Percentiles rank a stretch among this genome's conserved stretches.
phyloP scores from a whole-genome alignment of 2,797 vertebrate genomes.

The Megaceryle alcyon region DNA sequence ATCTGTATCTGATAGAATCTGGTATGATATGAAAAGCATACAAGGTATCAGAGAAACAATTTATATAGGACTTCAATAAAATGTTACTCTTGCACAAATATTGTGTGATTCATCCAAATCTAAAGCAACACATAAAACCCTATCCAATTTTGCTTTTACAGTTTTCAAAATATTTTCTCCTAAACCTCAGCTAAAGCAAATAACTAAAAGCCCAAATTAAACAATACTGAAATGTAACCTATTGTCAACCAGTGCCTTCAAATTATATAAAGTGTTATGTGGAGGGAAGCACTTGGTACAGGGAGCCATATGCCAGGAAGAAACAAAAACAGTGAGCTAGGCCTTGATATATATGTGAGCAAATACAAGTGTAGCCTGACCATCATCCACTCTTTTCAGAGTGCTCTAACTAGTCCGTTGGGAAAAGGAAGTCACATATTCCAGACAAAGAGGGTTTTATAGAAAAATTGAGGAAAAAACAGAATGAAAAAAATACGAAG shows the following conservation, averaged over 20 bases:
- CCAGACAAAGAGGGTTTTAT: background rate
- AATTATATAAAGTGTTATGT: background rate
- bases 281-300: background rate
- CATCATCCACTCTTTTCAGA: background rate
- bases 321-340: background rate
- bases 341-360: background rate
- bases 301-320: background rate
- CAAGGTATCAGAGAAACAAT: background rate
- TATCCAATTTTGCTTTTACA: background rate
- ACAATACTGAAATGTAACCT: background rate
- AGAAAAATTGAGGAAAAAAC: background rate
- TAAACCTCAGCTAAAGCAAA: background rate
- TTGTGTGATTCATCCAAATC: background rate
- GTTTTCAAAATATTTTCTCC: background rate
- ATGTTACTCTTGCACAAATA: constrained; percentile 28
- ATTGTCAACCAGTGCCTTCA: background rate
- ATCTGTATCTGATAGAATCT: constrained; percentile 48
- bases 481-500: background rate
- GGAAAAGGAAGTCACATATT: background rate
- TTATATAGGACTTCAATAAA: constrained; percentile 30
- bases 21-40: background rate
- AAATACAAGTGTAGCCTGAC: too few relatives aligned
- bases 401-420: background rate
- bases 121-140: background rate
- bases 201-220: background rate